Evolutionary conservation across 1,140 invertebrate genomes (phyloP).

Genomic region (Drosophila bocqueti): DNA sequence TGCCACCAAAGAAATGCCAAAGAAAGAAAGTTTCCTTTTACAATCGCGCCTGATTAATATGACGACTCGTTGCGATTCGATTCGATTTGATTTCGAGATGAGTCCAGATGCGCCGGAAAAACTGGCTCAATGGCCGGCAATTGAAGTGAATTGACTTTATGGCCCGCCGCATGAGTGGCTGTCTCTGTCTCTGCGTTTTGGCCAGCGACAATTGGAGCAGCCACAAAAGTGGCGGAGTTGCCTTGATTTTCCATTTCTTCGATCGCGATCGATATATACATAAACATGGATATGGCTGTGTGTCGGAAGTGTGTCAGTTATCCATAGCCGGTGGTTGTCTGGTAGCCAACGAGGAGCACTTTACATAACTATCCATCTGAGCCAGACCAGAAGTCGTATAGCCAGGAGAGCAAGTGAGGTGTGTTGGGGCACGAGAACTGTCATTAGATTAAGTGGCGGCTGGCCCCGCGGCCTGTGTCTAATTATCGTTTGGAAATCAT

Average conservation of each 20-base stretch:
- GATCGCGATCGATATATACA: conserved; percentile 5
- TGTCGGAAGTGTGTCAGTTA: conserved; percentile 77
- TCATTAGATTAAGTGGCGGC: conserved; percentile 80
- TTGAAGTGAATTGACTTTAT: conserved; percentile 67
- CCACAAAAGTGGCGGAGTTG: conserved; percentile 34
- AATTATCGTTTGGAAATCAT: conserved; percentile 80
- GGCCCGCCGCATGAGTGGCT: conserved; percentile 33
- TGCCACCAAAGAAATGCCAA: conserved; percentile 27
- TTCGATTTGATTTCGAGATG: conserved; percentile 64
- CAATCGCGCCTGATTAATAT: conserved; percentile 57
- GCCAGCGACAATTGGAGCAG: conserved; percentile 35
- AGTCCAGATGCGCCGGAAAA: conserved; percentile 62
- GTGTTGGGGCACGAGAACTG: conserved; percentile 63
- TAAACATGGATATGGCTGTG: conserved; percentile 35
- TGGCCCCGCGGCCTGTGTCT: conserved; percentile 45
- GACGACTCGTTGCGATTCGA: conserved; percentile 43
- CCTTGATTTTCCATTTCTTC: conserved; percentile 58
- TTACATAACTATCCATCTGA: conserved; percentile 46
- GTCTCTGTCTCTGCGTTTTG: conserved; percentile 46
- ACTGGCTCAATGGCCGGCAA: conserved; percentile 60
- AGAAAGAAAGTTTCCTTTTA: conserved; percentile 75
- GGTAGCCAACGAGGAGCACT: conserved; percentile 44
- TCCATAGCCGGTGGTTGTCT: conserved; percentile 14
- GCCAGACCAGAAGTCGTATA: conserved; percentile 78
- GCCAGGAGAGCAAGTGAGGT: conserved; percentile 20